Percentiles rank a stretch among this genome's conserved stretches.
Conservation (phyloP, 2,797 vertebrate genomes). For the Bryconaethiops microstoma region DNA sequence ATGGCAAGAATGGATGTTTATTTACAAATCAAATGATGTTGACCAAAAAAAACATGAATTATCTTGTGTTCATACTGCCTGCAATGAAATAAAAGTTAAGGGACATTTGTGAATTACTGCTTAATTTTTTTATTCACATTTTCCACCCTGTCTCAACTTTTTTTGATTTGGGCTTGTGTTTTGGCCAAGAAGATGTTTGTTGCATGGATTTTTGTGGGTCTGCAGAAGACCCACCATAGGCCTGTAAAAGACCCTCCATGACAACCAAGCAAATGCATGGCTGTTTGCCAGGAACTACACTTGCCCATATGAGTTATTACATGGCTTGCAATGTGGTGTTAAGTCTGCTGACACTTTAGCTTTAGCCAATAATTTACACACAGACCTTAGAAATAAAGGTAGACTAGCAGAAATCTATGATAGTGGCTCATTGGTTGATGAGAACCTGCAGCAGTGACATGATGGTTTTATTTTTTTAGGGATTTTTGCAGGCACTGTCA, state of each 20-base stretch:
- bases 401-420: not conserved
- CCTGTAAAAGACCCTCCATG: conserved; percentile 40
- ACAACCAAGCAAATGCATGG: conserved; percentile 37
- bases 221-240: not conserved
- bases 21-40: no score
- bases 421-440: not conserved
- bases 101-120: no score
- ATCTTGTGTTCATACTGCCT: no score
- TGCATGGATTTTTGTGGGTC: no score
- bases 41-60: no score
- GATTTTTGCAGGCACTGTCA: not conserved
- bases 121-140: no score
- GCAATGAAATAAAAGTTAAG: no score
- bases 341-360: conserved; percentile 38
- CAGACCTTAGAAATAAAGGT: conserved; percentile 9
- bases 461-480: not conserved
- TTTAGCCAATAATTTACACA: conserved; percentile 54
- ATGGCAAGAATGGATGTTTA: no score
- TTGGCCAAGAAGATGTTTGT: no score
- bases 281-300: conserved; percentile 36
- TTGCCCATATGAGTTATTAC: conserved; percentile 33
- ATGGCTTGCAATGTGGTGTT: conserved; percentile 38
- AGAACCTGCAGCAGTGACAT: not conserved
- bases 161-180: no score
- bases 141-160: no score